These are phyloP conservation scores for Aphelocoma coerulescens DNA, from an alignment of 2,113 vertebrate genomes.

Conservation along the genomic window DNA sequence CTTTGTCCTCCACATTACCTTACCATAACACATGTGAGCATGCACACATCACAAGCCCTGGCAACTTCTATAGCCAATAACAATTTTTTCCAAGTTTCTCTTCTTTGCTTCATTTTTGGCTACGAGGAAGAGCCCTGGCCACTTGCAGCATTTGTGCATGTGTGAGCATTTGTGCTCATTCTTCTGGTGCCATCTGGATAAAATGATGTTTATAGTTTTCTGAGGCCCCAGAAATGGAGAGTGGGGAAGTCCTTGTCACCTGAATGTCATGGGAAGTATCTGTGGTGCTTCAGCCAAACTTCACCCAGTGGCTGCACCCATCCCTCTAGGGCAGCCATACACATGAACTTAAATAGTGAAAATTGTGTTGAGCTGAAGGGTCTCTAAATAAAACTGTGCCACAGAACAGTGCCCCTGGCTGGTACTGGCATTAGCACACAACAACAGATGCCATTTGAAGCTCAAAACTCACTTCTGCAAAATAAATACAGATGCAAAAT, in stretches of 20 bases:
- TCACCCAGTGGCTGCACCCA: neutral
- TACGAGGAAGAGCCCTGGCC: neutral
- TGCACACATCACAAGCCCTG: no score
- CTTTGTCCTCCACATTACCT: neutral
- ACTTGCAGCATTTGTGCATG: neutral
- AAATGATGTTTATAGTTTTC: neutral
- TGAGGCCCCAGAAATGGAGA: neutral
- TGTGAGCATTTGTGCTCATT: neutral
- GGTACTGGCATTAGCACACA: neutral
- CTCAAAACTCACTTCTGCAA: neutral
- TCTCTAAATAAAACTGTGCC: neutral
- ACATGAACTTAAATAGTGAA: neutral
- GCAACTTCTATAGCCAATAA: neutral
- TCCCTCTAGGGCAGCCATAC: neutral
- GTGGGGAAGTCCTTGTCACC: neutral
- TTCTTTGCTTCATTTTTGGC: neutral
- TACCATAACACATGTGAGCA: rapidly evolving
- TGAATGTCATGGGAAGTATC: neutral
- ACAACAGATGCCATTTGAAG: neutral
- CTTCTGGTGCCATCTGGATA: neutral
- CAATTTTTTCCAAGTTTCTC: neutral
- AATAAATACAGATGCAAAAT: neutral
- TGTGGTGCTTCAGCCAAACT: neutral
- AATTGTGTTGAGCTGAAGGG: neutral
- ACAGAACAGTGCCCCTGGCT: neutral